phyloP scores from a whole-genome alignment of 1,140 invertebrate genomes.

The Drosophila erecta region DNA sequence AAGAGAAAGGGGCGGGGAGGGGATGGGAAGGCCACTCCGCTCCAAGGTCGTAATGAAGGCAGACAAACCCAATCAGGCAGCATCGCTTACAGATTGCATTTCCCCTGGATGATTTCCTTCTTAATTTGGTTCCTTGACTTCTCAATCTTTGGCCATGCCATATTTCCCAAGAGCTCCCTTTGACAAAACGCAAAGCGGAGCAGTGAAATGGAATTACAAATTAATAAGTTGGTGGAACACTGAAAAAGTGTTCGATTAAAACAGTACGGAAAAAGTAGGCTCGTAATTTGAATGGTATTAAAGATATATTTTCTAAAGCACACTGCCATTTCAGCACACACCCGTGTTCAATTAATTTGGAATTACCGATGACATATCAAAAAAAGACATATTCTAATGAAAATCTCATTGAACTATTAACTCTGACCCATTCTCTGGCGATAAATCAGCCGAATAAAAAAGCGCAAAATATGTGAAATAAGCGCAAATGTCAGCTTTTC shows the following conservation, averaged over 20 bases:
- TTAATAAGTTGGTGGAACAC: neutral
- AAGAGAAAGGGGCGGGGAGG: constrained; percentile 9
- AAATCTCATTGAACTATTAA: constrained; percentile 29
- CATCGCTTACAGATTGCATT: constrained; percentile 63
- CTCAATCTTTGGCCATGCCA: neutral
- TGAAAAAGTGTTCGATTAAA: neutral
- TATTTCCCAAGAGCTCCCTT: constrained; percentile 17
- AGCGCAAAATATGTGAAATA: constrained; percentile 44
- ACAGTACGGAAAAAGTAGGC: too few species aligned
- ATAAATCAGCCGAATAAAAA: constrained; percentile 30
- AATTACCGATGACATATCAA: constrained; percentile 5
- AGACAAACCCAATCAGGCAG: constrained; percentile 59
- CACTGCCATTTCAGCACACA: too few species aligned
- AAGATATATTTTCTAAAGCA: neutral
- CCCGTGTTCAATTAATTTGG: constrained; percentile 3
- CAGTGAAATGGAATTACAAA: neutral
- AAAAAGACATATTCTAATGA: constrained; percentile 18
- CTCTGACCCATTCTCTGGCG: neutral
- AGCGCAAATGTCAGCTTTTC: constrained; percentile 53
- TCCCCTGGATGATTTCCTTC: constrained; percentile 40
- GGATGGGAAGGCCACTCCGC: neutral
- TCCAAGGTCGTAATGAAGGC: constrained; percentile 52
- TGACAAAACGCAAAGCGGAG: neutral
- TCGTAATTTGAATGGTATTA: too few species aligned
- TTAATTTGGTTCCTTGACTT: constrained; percentile 26